Conservation (phyloP, 2,888 invertebrate genomes). For the Flexamia atlantica region DNA sequence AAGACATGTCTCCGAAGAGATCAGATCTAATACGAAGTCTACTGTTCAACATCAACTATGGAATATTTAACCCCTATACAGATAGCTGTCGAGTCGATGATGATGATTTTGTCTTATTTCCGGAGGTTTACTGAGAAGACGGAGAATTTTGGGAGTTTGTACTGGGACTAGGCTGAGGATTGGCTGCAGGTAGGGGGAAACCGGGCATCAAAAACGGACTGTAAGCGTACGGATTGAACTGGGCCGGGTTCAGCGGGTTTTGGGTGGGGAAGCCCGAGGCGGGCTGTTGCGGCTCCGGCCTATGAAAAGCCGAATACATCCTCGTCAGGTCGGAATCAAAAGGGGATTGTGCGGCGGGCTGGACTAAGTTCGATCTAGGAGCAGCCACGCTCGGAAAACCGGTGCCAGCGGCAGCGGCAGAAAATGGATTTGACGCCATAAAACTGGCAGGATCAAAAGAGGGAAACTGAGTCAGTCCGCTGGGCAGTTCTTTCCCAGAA, state of each 20-base stretch:
- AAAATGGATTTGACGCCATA: conserved; percentile 67
- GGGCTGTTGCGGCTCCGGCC: conserved; percentile 58
- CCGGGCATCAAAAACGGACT: conserved; percentile 61
- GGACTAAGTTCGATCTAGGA: conserved; percentile 44
- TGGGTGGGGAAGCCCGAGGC: conserved; percentile 30
- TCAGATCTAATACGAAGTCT: conserved; percentile 24
- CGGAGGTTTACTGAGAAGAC: conserved; percentile 4
- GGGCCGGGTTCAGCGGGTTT: conserved; percentile 35
- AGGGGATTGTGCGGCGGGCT: conserved; percentile 49
- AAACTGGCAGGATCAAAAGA: conserved; percentile 45
- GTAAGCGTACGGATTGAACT: conserved; percentile 59
- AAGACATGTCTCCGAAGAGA: conserved; percentile 12
- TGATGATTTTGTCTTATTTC: background rate
- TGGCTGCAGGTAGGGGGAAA: conserved; percentile 36
- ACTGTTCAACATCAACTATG: conserved; percentile 33
- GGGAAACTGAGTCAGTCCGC: conserved; percentile 45
- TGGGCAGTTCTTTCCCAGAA: conserved; percentile 51
- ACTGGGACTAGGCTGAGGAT: conserved; percentile 8
- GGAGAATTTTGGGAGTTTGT: conserved; percentile 14
- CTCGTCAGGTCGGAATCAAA: conserved; percentile 60
- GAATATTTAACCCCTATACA: background rate
- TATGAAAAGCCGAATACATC: conserved; percentile 63
- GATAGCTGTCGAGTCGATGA: background rate
- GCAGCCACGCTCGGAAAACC: conserved; percentile 37
- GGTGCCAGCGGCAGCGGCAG: conserved; percentile 67